Conservation (phyloP, 1,140 invertebrate species). For the Ptiloglossa arizonensis region DNA sequence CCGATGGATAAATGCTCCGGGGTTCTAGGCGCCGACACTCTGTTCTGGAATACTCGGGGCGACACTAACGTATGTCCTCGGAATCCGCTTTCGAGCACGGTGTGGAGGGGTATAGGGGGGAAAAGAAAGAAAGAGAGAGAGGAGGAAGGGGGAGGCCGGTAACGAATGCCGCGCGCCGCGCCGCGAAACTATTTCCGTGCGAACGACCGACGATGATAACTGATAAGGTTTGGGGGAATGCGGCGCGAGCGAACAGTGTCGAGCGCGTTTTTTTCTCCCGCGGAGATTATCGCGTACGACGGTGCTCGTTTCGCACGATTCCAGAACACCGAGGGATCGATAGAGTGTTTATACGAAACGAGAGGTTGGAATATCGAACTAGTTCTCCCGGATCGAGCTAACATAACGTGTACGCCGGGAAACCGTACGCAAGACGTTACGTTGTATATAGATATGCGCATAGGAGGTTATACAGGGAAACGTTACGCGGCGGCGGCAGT, state of each 20-base stretch:
- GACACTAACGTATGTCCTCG: constrained; percentile 34
- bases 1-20: constrained; percentile 39
- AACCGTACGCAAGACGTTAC: too few species aligned
- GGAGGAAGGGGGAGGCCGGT: too few species aligned
- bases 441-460: too few species aligned
- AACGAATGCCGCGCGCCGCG: background rate
- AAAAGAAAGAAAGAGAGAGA: background rate
- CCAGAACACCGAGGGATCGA: too few species aligned
- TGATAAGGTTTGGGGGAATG: constrained; percentile 30
- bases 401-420: too few species aligned
- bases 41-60: constrained; percentile 25
- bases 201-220: constrained; percentile 20
- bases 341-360: too few species aligned
- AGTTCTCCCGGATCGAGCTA: too few species aligned
- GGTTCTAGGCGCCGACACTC: constrained; percentile 28
- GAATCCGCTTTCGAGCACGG: constrained; percentile 11
- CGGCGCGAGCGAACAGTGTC: background rate
- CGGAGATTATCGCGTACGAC: background rate
- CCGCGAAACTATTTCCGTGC: constrained; percentile 34
- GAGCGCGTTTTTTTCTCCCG: background rate
- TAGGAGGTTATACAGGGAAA: too few species aligned
- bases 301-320: too few species aligned
- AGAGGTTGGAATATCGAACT: too few species aligned
- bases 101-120: too few species aligned
- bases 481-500: too few species aligned